Evolutionary conservation across 2,113 vertebrate species (phyloP).

Genomic region (Xiphias gladius): DNA sequence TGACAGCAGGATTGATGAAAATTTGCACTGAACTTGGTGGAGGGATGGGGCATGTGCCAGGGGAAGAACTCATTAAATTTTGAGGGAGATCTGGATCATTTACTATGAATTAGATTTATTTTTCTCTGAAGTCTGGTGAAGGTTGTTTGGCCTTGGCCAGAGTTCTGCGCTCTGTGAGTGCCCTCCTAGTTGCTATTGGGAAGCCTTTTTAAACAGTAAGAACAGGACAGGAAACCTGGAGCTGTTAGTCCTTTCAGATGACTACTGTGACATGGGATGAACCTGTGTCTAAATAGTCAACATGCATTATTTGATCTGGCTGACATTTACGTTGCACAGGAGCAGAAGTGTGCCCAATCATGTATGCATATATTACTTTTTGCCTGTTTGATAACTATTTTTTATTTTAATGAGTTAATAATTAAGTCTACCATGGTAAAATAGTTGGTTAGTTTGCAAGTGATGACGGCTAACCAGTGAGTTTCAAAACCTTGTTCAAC

Average conservation of each 20-base stretch:
- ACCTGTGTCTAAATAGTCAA: not conserved
- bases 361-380: not conserved
- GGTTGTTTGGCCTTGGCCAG: no score
- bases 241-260: conserved; percentile 11
- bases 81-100: no score
- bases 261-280: not conserved
- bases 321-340: not conserved
- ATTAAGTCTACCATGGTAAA: not conserved
- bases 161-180: no score
- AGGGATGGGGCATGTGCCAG: no score
- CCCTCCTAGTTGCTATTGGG: not conserved
- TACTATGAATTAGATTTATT: no score
- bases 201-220: conserved; percentile 13
- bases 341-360: not conserved
- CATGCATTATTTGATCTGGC: not conserved
- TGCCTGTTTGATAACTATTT: not conserved
- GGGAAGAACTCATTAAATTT: no score
- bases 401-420: not conserved
- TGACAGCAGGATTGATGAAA: no score
- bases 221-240: conserved; percentile 1
- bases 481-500: not conserved
- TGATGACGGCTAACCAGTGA: not conserved
- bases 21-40: no score
- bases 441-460: not conserved
- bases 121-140: no score